phyloP scores from a whole-genome alignment of 2,888 invertebrate species.

The Clepsis dumicolana region DNA sequence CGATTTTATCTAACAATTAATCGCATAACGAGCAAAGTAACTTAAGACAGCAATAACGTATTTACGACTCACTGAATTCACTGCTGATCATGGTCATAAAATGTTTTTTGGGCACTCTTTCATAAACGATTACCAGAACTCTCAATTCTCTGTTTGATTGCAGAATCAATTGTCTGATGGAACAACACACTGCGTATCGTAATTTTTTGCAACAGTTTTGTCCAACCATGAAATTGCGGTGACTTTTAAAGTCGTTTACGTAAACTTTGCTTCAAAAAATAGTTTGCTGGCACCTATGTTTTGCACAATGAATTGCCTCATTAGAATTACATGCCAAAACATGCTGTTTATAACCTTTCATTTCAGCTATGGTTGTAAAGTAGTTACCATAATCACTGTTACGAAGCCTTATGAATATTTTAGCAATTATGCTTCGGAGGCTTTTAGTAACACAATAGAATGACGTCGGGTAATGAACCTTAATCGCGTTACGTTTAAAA shows the following conservation, averaged over 20 bases:
- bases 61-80: background rate
- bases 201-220: slow-evolving; percentile 33
- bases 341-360: slow-evolving; percentile 3
- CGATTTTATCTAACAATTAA: slow-evolving; percentile 20
- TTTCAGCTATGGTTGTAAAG: background rate
- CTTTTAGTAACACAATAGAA: slow-evolving; percentile 16
- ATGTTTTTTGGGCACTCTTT: background rate
- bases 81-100: background rate
- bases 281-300: slow-evolving; percentile 18
- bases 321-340: slow-evolving; percentile 8
- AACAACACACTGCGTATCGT: slow-evolving; percentile 33
- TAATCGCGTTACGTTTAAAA: slow-evolving; percentile 4
- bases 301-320: slow-evolving; percentile 26
- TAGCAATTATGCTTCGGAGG: slow-evolving; percentile 13
- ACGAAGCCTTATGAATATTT: slow-evolving; percentile 28
- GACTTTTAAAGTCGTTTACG: slow-evolving; percentile 28
- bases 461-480: slow-evolving; percentile 15
- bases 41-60: background rate
- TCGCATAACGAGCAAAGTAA: background rate
- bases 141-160: background rate
- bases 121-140: background rate
- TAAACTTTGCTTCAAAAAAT: slow-evolving; percentile 19
- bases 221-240: slow-evolving; percentile 39
- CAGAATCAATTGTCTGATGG: slow-evolving; percentile 19
- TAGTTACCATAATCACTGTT: slow-evolving; percentile 18